Percentiles rank a stretch among this genome's conserved stretches.
Evolutionary conservation across 1,140 invertebrate species (phyloP).

Genomic region (Rhopalosiphum padi): DNA sequence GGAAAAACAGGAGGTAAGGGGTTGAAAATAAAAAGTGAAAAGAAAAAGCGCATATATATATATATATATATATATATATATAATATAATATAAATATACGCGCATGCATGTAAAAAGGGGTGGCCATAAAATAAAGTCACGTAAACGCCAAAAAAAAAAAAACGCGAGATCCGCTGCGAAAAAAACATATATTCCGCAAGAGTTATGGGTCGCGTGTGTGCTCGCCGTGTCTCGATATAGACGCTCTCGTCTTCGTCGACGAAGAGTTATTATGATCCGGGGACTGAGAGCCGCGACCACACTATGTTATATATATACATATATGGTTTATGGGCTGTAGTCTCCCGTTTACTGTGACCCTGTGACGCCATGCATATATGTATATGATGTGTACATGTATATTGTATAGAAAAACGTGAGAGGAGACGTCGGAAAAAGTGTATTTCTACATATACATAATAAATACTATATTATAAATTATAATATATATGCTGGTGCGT

Average conservation of each 20-base stretch:
- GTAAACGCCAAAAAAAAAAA: background rate
- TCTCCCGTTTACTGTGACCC: background rate
- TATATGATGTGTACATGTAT: background rate
- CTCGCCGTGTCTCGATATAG: background rate
- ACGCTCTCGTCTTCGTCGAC: background rate
- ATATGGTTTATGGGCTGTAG: background rate
- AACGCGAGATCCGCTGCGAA: background rate
- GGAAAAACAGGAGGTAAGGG: background rate
- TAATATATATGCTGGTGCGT: too few relatives aligned
- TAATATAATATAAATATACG: background rate
- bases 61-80: too few relatives aligned
- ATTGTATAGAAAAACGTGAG: background rate
- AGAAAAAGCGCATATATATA: background rate
- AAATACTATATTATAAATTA: constrained; percentile 3
- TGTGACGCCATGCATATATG: background rate
- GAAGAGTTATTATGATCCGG: constrained; percentile 14
- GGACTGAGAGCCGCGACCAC: background rate
- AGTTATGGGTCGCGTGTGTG: constrained; percentile 10
- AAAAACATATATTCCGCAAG: constrained; percentile 16
- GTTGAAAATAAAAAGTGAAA: background rate
- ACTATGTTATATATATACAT: background rate
- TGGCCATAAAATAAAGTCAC: constrained; percentile 15
- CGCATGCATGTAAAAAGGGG: background rate
- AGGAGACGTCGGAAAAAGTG: background rate
- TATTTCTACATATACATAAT: background rate